These are phyloP conservation scores for Spheniscus mendiculus DNA, from an alignment of 2,113 vertebrate genomes.

Conservation along the genomic window DNA sequence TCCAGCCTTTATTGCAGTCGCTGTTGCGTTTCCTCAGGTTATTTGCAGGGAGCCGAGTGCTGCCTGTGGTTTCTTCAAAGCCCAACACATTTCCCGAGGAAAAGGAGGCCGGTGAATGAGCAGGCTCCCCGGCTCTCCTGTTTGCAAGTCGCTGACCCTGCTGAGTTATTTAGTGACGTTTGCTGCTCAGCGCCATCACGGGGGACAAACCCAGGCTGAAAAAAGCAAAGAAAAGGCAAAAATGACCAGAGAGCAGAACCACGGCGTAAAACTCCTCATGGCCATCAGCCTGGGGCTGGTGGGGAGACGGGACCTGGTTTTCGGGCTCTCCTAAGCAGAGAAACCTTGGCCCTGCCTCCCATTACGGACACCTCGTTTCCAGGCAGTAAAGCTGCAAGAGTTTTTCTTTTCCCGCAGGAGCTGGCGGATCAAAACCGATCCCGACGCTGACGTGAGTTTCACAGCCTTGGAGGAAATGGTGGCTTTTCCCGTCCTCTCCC, in stretches of 20 bases:
- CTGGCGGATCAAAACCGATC: not conserved
- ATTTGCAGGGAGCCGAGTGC: not conserved
- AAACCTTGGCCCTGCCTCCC: not conserved
- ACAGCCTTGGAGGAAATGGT: not conserved
- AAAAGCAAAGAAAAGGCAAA: not conserved
- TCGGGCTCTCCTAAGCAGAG: not conserved
- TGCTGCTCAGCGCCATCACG: not conserved
- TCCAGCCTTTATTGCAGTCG: not conserved
- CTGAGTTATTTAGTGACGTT: not conserved
- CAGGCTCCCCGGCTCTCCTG: not conserved
- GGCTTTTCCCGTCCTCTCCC: not conserved
- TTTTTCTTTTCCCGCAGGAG: not conserved
- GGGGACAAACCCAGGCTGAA: not conserved
- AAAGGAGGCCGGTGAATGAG: not conserved
- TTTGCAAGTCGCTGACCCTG: not conserved
- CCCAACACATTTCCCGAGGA: not conserved
- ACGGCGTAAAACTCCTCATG: accelerated
- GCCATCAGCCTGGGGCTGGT: not conserved
- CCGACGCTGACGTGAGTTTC: not conserved
- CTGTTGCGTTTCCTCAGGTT: not conserved
- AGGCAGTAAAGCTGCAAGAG: not conserved
- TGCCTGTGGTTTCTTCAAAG: not conserved
- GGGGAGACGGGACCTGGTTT: not conserved
- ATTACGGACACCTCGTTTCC: accelerated
- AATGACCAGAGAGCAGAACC: not conserved